Evolutionary conservation across 1,140 invertebrate genomes (phyloP), one percentile per base, ranked within the genome.

Genomic region (Amphibalanus amphitrite): DNA sequence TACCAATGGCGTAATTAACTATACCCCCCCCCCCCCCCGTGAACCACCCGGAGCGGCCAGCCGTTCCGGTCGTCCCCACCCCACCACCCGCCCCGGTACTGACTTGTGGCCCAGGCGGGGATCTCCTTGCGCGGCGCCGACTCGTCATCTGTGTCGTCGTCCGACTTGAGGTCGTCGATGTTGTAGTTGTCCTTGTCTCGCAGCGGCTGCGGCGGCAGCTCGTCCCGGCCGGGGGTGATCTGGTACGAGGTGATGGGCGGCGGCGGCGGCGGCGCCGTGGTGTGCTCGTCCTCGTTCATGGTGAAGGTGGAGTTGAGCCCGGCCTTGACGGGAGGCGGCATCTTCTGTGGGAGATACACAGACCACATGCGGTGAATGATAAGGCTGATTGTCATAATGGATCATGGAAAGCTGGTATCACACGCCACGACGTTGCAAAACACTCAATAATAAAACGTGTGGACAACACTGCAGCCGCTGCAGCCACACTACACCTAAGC

Each of bases 81-180:
- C 10, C 23, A 69, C 13, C 25, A 23, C 23, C 13, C 10, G 25
- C 10, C 33, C n/a, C 33, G 26, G 4, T 1, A 72, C 75, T 71
- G 69, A 75, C 82, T 76, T 74, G 74, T 70, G 59, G 82, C 82
- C 82, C 82, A 83, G 0, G 40, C 28, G 26, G 82, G 82, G 69
- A 83, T 77, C 69, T 74, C 77, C 73, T 84, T 84, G 71, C 78
- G 78, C 30, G 83, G 84, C n/a, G 77, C 76, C 13, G 78, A 77
- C 29, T 85, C 83, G 72, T 84, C 82, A 76, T 84, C 83, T 8
- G 83, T 84, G 23, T 82, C 82, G 71, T 85, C 83, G 71, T 80
- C 81, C 13, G 80, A 81, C 28, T 74, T 74, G 0, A 83, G 77
- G 72, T 83, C 82, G 65, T 77, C 75, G 28, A 84, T 82, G 72